Conservation (phyloP, 2,797 vertebrate genomes). For the Parauchenoglanis ngamensis region DNA sequence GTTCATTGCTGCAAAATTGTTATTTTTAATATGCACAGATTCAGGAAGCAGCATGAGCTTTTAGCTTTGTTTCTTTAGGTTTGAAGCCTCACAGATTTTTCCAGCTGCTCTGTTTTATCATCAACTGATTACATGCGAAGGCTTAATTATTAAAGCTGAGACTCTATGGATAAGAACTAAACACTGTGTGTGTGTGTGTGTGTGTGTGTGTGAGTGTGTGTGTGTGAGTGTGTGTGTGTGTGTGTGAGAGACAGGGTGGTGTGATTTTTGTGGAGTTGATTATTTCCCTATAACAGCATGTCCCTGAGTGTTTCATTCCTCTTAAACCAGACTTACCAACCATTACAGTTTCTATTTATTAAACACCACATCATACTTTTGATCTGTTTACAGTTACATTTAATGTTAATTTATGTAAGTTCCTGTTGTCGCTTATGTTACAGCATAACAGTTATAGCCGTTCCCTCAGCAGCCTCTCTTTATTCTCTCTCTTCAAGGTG, state of each 20-base stretch:
- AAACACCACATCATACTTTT: background rate
- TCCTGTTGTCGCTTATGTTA: background rate
- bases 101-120: background rate
- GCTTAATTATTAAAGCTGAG: background rate
- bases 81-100: background rate
- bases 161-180: background rate
- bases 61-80: background rate
- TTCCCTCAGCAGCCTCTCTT: background rate
- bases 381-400: background rate
- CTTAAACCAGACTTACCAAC: background rate
- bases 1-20: background rate
- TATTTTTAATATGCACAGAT: background rate
- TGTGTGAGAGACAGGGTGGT: too few species aligned
- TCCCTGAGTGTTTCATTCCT: background rate
- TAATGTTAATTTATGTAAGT: background rate
- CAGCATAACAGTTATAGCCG: background rate
- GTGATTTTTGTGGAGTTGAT: too few species aligned
- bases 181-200: background rate
- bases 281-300: too few species aligned
- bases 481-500: background rate
- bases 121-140: background rate
- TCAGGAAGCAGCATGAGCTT: background rate
- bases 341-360: background rate
- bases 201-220: slow-evolving; percentile 1
- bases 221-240: background rate